phyloP scores from a whole-genome alignment of 2,888 invertebrate genomes.

The Polydrusus tereticollis region DNA sequence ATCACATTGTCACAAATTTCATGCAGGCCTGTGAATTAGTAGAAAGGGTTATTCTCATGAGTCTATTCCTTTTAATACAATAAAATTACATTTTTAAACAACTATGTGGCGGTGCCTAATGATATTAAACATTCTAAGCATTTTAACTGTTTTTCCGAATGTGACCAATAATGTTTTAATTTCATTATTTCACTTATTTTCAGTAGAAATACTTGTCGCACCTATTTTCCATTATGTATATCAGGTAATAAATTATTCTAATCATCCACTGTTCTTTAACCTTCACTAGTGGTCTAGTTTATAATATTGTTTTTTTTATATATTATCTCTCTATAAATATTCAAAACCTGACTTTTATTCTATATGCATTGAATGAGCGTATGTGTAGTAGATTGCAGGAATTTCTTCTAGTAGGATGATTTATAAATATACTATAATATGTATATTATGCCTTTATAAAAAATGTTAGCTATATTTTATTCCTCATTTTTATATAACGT shows the following conservation, averaged over 20 bases:
- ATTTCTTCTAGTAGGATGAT: not conserved
- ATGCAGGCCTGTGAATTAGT: too few species aligned
- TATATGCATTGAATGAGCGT: not conserved
- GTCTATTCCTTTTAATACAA: too few species aligned
- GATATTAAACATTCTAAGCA: not conserved
- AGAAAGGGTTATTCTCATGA: too few species aligned
- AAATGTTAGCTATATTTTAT: too few species aligned
- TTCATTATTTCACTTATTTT: constrained; percentile 17
- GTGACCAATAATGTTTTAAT: not conserved
- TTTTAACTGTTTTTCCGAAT: too few species aligned
- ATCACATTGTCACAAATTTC: too few species aligned
- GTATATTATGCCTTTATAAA: too few species aligned
- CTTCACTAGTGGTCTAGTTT: constrained; percentile 43
- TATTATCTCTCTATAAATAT: constrained; percentile 30
- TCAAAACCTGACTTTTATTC: too few species aligned
- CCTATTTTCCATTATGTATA: constrained; percentile 29
- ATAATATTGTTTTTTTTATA: constrained; percentile 26
- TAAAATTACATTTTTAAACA: too few species aligned
- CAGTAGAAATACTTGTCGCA: not conserved
- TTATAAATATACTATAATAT: not conserved
- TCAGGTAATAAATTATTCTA: constrained; percentile 36
- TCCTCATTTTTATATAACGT: too few species aligned
- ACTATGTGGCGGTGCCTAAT: too few species aligned
- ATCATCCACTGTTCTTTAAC: constrained; percentile 40
- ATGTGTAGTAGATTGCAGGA: not conserved